These are phyloP conservation scores for Lampropteryx suffumata DNA, from an alignment of 2,888 invertebrate genomes.

Conservation along the genomic window DNA sequence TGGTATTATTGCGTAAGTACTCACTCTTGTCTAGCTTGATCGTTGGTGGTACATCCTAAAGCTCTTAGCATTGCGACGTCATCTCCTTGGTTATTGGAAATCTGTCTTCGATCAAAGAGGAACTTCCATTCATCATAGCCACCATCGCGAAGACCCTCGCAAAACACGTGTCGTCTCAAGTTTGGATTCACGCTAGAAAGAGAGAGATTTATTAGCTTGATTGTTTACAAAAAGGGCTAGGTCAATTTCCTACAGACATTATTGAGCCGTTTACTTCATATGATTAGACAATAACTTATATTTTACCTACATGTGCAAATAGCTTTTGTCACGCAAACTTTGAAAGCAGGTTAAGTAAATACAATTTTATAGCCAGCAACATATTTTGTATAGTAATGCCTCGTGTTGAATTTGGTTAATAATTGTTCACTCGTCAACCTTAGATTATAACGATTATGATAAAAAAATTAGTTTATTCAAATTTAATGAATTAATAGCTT, in stretches of 20 bases:
- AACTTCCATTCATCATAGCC: slow-evolving; percentile 84
- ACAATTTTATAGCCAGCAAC: neutral
- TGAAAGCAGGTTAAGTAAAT: slow-evolving; percentile 1
- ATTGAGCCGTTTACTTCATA: slow-evolving; percentile 45
- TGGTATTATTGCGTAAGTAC: slow-evolving; percentile 24
- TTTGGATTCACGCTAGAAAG: slow-evolving; percentile 82
- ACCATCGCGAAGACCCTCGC: slow-evolving; percentile 84
- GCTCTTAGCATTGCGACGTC: slow-evolving; percentile 69
- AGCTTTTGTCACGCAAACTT: slow-evolving; percentile 45
- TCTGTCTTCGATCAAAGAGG: slow-evolving; percentile 55
- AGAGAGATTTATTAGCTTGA: neutral
- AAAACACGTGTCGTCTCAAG: slow-evolving; percentile 84
- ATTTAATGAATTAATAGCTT: no score
- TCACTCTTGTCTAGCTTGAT: slow-evolving; percentile 59
- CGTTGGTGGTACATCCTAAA: slow-evolving; percentile 74
- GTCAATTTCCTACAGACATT: slow-evolving; percentile 49
- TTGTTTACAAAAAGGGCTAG: slow-evolving; percentile 32
- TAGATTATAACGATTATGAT: no score
- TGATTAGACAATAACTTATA: slow-evolving; percentile 41
- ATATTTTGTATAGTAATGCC: neutral
- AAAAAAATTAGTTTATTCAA: no score
- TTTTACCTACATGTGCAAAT: slow-evolving; percentile 37
- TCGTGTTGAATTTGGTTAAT: no score
- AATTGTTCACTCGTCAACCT: no score
- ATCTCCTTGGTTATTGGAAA: slow-evolving; percentile 71